A percentile compares a stretch with the other conserved stretches of the same genome.
These are phyloP conservation scores for Pseudorasbora parva DNA, from an alignment of 2,113 vertebrate species.

Conservation along the genomic window DNA sequence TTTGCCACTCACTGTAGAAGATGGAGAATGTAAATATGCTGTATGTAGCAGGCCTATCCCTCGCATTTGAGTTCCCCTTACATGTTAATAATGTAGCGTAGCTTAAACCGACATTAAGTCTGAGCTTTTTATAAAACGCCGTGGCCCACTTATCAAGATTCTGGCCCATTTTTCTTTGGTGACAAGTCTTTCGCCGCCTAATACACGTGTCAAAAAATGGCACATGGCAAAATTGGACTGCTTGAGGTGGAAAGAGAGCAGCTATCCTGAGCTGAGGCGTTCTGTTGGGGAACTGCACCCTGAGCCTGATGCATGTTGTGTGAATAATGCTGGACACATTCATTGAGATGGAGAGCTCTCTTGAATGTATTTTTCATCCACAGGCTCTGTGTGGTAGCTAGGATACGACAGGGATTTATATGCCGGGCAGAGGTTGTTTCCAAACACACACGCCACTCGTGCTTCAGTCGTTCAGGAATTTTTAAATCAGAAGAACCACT, in stretches of 20 bases:
- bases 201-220: conserved; percentile 46
- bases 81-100: conserved; percentile 31
- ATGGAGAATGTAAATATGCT: not conserved
- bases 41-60: not conserved
- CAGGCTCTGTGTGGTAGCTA: not conserved
- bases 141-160: conserved; percentile 72
- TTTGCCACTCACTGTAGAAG: not conserved
- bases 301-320: not conserved
- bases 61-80: conserved; percentile 56
- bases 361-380: conserved; percentile 9
- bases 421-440: conserved; percentile 12
- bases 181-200: conserved; percentile 50
- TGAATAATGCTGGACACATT: not conserved
- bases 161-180: conserved; percentile 73
- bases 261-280: conserved; percentile 1
- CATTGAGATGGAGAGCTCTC: conserved; percentile 1
- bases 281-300: not conserved
- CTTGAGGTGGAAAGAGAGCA: conserved; percentile 10
- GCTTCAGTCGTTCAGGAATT: not conserved
- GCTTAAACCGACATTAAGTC: conserved; percentile 56
- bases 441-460: not conserved
- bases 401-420: not conserved
- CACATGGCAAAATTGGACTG: conserved; percentile 16
- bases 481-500: not conserved
- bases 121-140: conserved; percentile 72